Conservation (phyloP, 2,888 invertebrate species). For the Habroteleia sp. region DNA sequence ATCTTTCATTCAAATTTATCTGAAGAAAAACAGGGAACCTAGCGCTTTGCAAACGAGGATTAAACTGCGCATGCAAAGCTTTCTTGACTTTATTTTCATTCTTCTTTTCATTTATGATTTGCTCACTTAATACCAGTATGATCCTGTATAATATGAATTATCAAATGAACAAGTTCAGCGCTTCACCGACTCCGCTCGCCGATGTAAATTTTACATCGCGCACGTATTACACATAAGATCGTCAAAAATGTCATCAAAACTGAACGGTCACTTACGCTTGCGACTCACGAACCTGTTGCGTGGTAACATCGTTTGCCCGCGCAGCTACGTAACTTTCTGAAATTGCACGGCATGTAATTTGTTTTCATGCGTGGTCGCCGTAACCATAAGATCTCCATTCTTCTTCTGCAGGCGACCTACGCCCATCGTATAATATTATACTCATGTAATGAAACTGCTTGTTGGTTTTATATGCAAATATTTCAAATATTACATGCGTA, state of each 20-base stretch:
- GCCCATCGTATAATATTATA: slow-evolving; percentile 17
- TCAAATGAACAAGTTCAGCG: slow-evolving; percentile 21
- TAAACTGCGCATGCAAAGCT: no score
- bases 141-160: slow-evolving; percentile 8
- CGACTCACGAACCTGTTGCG: slow-evolving; percentile 66
- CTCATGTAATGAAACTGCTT: slow-evolving; percentile 29
- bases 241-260: slow-evolving; percentile 60
- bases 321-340: slow-evolving; percentile 62
- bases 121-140: slow-evolving; percentile 3
- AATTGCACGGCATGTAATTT: slow-evolving; percentile 63
- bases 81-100: background rate
- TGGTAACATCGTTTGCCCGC: slow-evolving; percentile 61
- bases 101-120: background rate
- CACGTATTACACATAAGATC: slow-evolving; percentile 43
- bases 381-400: slow-evolving; percentile 56
- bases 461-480: slow-evolving; percentile 26
- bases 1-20: no score
- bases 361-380: slow-evolving; percentile 62
- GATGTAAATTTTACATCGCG: slow-evolving; percentile 19
- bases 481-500: slow-evolving; percentile 38
- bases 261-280: slow-evolving; percentile 65
- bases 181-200: background rate
- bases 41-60: no score
- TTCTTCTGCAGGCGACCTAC: slow-evolving; percentile 2
- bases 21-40: no score